These are phyloP conservation scores for Panzeria rudis DNA, from an alignment of 2,888 invertebrate species.

Conservation along the genomic window DNA sequence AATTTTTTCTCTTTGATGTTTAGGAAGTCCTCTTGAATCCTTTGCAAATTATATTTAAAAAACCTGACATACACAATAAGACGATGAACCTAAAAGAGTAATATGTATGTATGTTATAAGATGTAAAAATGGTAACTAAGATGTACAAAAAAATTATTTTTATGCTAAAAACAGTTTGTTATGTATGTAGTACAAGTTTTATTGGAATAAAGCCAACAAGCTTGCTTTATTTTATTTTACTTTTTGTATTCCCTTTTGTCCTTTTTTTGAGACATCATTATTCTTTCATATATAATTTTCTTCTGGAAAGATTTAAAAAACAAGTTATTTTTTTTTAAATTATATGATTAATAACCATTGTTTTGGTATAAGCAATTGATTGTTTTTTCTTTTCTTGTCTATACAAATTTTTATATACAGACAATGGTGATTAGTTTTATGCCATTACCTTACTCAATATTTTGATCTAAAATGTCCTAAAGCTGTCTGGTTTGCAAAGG, in stretches of 20 bases:
- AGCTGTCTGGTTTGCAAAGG: conserved; percentile 14
- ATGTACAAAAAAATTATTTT: not conserved
- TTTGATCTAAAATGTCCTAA: not conserved
- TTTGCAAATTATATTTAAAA: not conserved
- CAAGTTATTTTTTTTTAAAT: conserved; percentile 9
- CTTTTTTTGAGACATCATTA: conserved; percentile 13
- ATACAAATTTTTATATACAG: not conserved
- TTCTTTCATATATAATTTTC: not conserved
- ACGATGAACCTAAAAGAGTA: not conserved
- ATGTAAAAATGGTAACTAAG: not conserved
- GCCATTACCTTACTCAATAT: conserved; percentile 21
- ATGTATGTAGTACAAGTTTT: not conserved
- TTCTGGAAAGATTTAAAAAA: conserved; percentile 4
- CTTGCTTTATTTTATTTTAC: not conserved
- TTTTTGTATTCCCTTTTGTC: not conserved
- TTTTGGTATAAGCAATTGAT: not conserved
- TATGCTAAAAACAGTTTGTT: too few relatives aligned
- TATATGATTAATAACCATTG: conserved; percentile 32
- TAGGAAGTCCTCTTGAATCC: not conserved
- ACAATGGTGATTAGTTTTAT: not conserved
- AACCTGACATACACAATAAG: not conserved
- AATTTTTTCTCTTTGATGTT: conserved; percentile 6
- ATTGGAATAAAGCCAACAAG: conserved; percentile 45
- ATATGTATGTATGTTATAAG: not conserved
- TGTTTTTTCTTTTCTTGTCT: not conserved